phyloP scores from a whole-genome alignment of 1,140 invertebrate genomes.

The Drosophila paulistorum region DNA sequence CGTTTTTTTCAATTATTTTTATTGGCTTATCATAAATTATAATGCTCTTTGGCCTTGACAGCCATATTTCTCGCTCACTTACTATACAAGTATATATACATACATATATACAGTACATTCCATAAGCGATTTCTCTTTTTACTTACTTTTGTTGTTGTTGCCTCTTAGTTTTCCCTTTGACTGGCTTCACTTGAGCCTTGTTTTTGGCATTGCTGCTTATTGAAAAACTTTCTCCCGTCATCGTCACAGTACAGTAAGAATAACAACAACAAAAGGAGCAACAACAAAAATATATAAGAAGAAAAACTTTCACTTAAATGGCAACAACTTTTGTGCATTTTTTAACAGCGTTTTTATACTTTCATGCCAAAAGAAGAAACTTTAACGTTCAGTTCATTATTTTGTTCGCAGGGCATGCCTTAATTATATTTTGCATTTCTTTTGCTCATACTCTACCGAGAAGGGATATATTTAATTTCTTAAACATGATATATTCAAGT shows the following conservation, averaged over 20 bases:
- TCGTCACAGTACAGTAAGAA: constrained; percentile 15
- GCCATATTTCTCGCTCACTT: constrained; percentile 45
- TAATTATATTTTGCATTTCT: constrained; percentile 17
- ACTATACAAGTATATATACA: not conserved
- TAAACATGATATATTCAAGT: too few species aligned
- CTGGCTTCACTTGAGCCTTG: constrained; percentile 29
- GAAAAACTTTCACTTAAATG: constrained; percentile 63
- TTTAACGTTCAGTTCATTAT: not conserved
- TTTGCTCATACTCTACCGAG: constrained; percentile 5
- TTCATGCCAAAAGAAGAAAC: constrained; percentile 36
- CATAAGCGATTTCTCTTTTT: constrained; percentile 35
- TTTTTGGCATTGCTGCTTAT: constrained; percentile 66
- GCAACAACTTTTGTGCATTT: constrained; percentile 61
- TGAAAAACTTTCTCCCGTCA: constrained; percentile 65
- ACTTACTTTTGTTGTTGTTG: constrained; percentile 1
- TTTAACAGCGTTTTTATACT: constrained; percentile 53
- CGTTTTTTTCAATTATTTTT: constrained; percentile 75
- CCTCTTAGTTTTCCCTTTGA: constrained; percentile 15
- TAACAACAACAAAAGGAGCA: not conserved
- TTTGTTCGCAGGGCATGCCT: constrained; percentile 3
- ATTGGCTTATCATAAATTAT: constrained; percentile 74
- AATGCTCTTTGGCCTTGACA: constrained; percentile 52
- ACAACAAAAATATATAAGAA: not conserved
- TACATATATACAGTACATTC: constrained; percentile 8
- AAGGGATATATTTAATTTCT: not conserved